These are phyloP conservation scores for Branchipolynoe longqiensis DNA, from an alignment of 2,888 invertebrate species.

Conservation along the genomic window DNA sequence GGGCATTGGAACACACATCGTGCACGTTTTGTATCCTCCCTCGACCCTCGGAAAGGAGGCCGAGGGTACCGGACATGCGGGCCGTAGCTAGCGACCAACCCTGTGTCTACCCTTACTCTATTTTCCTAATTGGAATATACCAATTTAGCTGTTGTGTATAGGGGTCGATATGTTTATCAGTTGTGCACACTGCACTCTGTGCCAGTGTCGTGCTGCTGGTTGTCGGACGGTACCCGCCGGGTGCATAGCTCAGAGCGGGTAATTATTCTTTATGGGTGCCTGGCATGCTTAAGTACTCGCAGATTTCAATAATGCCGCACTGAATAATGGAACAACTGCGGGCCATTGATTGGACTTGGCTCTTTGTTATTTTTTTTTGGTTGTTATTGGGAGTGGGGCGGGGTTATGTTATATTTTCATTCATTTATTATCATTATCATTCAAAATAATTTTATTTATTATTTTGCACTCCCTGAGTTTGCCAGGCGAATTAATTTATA, in stretches of 20 bases:
- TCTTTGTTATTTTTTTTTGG: neutral
- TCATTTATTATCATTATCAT: too few relatives aligned
- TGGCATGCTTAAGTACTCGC: constrained; percentile 45
- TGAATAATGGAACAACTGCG: constrained; percentile 51
- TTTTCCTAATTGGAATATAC: constrained; percentile 24
- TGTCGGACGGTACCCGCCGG: neutral
- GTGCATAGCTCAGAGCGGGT: constrained; percentile 7
- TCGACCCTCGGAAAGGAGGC: too few relatives aligned
- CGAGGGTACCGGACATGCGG: too few relatives aligned
- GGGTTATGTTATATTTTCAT: too few relatives aligned
- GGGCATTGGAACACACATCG: too few relatives aligned
- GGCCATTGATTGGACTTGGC: constrained; percentile 37
- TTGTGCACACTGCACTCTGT: constrained; percentile 3
- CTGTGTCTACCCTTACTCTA: neutral
- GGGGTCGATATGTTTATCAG: neutral
- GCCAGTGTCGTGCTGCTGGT: neutral
- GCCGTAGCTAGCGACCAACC: neutral
- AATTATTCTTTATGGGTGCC: constrained; percentile 45
- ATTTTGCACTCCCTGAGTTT: too few relatives aligned
- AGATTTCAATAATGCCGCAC: constrained; percentile 42
- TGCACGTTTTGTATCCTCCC: too few relatives aligned
- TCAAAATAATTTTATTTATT: too few relatives aligned
- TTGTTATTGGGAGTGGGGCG: too few relatives aligned
- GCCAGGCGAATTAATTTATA: too few relatives aligned
- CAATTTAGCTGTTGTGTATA: constrained; percentile 15